phyloP scores from a whole-genome alignment of 2,888 invertebrate species.

The Hypsopygia costalis region DNA sequence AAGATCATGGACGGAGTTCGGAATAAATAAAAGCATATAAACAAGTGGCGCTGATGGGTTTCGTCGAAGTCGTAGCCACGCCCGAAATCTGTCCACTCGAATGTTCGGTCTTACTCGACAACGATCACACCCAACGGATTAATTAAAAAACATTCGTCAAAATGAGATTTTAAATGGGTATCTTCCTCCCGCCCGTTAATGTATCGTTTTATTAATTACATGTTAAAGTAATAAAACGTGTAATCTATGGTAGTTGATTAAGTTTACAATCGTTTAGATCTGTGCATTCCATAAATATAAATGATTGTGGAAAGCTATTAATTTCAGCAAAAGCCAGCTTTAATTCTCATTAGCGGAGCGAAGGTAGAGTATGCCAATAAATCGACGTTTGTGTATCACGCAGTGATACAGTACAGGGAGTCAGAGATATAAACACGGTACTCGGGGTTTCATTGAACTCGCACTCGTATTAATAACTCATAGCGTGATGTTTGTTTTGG shows the following conservation, averaged over 20 bases:
- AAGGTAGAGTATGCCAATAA: constrained; percentile 39
- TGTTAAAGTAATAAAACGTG: constrained; percentile 50
- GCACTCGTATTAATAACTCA: constrained; percentile 74
- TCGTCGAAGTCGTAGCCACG: constrained; percentile 43
- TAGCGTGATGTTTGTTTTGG: constrained; percentile 68
- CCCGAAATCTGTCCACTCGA: constrained; percentile 61
- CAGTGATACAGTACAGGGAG: constrained; percentile 47
- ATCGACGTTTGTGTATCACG: constrained; percentile 38
- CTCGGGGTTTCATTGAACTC: constrained; percentile 74
- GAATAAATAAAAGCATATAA: constrained; percentile 39
- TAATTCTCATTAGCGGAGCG: constrained; percentile 38
- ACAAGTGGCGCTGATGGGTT: constrained; percentile 47
- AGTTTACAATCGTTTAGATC: constrained; percentile 48
- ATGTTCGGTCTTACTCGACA: constrained; percentile 51
- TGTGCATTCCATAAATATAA: constrained; percentile 44
- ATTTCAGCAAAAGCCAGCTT: constrained; percentile 45
- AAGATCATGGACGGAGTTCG: constrained; percentile 22
- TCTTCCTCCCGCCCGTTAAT: constrained; percentile 44
- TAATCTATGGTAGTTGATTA: constrained; percentile 59
- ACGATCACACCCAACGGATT: constrained; percentile 63
- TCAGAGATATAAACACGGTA: constrained; percentile 48
- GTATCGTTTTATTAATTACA: constrained; percentile 50
- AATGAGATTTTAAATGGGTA: constrained; percentile 53
- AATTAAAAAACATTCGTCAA: constrained; percentile 70
- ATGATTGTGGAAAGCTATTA: constrained; percentile 39